phyloP scores from a whole-genome alignment of 2,888 invertebrate genomes.

The Acleris laterana region DNA sequence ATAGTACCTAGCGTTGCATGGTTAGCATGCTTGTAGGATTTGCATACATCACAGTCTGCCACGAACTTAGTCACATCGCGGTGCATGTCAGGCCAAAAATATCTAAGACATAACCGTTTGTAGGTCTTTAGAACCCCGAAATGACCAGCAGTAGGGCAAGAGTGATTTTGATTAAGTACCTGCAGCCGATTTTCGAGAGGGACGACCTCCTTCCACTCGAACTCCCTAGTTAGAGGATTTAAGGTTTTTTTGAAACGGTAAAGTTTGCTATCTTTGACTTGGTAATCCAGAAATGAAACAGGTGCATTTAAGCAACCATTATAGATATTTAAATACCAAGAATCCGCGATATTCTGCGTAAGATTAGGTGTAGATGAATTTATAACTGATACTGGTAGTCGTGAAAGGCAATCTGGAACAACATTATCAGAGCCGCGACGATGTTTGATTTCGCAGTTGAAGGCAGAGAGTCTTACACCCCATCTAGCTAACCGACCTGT shows the following conservation, averaged over 20 bases:
- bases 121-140: constrained; percentile 26
- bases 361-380: too few species aligned
- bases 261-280: constrained; percentile 2
- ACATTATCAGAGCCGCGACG: neutral
- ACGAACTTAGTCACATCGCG: constrained; percentile 17
- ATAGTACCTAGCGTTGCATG: constrained; percentile 32
- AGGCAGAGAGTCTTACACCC: neutral
- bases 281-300: constrained; percentile 8
- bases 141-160: neutral
- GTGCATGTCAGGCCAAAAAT: constrained; percentile 29
- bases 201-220: neutral
- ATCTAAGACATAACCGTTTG: neutral
- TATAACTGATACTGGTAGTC: neutral
- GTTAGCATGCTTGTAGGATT: constrained; percentile 27
- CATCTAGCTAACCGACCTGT: too few species aligned
- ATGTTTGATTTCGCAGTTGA: neutral
- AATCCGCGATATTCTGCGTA: neutral
- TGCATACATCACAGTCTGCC: constrained; percentile 5
- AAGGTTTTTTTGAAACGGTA: constrained; percentile 10
- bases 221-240: constrained; percentile 14
- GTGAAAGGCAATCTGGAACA: constrained; percentile 1
- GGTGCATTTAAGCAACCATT: constrained; percentile 12
- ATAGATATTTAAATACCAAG: constrained; percentile 25
- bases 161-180: neutral
- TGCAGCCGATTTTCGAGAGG: neutral